phyloP scores from a whole-genome alignment of 2,888 invertebrate genomes.

The Ellobium chinense region DNA sequence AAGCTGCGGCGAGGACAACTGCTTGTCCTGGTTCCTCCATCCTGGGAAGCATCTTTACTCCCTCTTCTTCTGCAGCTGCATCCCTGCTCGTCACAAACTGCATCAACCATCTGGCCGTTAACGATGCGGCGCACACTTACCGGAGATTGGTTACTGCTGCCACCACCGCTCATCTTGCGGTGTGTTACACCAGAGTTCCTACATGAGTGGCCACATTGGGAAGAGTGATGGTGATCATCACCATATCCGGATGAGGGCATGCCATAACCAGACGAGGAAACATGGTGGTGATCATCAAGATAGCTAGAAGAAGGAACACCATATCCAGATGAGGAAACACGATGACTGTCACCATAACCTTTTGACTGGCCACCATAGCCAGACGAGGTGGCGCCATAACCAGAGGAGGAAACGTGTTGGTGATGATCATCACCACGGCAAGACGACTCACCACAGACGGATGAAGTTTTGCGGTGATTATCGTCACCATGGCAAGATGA shows the following conservation, averaged over 20 bases:
- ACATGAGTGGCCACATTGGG: neutral
- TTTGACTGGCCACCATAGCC: no score
- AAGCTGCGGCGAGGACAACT: neutral
- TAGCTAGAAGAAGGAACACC: no score
- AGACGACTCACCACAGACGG: no score
- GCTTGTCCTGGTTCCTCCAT: neutral
- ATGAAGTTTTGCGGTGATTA: neutral
- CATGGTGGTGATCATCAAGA: neutral
- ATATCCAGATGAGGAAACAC: neutral
- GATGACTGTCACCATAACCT: neutral
- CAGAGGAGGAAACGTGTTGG: neutral
- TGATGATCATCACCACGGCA: neutral
- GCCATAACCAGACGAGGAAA: neutral
- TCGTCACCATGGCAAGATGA: neutral
- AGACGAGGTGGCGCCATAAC: no score
- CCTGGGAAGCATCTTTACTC: neutral
- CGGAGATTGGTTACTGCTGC: neutral
- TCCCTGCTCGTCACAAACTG: neutral
- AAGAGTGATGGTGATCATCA: neutral
- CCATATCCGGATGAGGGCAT: no score
- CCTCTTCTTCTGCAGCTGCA: neutral
- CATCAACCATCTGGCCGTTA: constrained; percentile 26
- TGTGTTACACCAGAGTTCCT: neutral
- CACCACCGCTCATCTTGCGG: neutral
- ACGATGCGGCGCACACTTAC: neutral